These are phyloP conservation scores for Columba livia DNA, from an alignment of 2,113 vertebrate genomes.

Conservation along the genomic window DNA sequence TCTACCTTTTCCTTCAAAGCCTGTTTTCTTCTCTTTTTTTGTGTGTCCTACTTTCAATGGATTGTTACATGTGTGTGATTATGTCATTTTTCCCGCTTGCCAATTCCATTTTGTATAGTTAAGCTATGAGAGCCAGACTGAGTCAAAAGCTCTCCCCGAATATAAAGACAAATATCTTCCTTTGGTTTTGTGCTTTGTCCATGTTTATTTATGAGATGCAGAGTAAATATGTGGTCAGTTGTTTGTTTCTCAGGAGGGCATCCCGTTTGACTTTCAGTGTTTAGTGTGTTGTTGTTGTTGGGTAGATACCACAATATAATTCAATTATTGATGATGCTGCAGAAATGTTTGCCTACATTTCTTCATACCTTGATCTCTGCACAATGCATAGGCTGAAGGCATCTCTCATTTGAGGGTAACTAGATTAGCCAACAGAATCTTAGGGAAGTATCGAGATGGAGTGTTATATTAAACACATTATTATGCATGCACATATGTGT, in stretches of 20 bases:
- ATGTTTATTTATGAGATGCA: constrained; percentile 64
- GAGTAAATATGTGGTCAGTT: constrained; percentile 57
- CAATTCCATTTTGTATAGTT: constrained; percentile 64
- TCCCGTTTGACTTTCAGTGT: constrained; percentile 39
- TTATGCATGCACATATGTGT: not conserved
- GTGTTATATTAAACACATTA: not conserved
- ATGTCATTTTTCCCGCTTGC: constrained; percentile 65
- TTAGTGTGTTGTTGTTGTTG: constrained; percentile 20
- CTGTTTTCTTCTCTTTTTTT: constrained; percentile 56
- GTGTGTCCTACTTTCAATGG: constrained; percentile 61
- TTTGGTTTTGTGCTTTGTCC: not conserved
- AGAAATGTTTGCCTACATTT: constrained; percentile 37
- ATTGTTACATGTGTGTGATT: constrained; percentile 65
- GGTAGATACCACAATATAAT: not conserved
- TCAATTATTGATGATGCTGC: constrained; percentile 49
- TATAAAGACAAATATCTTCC: constrained; percentile 49
- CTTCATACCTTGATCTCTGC: constrained; percentile 7
- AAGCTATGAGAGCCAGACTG: constrained; percentile 27
- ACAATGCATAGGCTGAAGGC: constrained; percentile 21
- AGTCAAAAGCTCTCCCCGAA: constrained; percentile 52
- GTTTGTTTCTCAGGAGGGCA: constrained; percentile 48
- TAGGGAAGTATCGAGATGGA: not conserved
- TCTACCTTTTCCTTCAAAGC: constrained; percentile 49
- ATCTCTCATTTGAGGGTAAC: constrained; percentile 17
- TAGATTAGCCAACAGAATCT: not conserved